phyloP scores from a whole-genome alignment of 2,113 vertebrate genomes.

The Lophius piscatorius region DNA sequence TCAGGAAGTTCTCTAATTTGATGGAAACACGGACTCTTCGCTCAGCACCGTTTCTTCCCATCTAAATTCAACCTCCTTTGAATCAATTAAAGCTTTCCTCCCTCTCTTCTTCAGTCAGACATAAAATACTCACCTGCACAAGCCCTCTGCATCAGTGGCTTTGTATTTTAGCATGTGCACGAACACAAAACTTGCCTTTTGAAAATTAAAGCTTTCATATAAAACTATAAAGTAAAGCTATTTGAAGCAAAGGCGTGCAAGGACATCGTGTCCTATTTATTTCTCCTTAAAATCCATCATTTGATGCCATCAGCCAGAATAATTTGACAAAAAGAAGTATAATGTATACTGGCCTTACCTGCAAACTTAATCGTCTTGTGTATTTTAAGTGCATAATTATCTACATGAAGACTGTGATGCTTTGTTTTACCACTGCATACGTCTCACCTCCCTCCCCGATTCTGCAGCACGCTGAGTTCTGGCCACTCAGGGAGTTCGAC shows the following conservation, averaged over 20 bases:
- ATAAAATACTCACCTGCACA: conserved; percentile 60
- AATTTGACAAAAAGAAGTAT: too few species aligned
- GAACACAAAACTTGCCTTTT: conserved; percentile 25
- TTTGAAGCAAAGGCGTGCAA: conserved; percentile 45
- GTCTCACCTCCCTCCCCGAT: not conserved
- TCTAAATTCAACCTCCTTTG: conserved; percentile 65
- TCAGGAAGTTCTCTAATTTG: conserved; percentile 66
- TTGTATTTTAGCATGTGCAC: conserved; percentile 51
- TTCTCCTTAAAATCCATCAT: conserved; percentile 31
- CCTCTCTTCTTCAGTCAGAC: conserved; percentile 53
- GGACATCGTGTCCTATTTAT: conserved; percentile 48
- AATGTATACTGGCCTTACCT: too few species aligned
- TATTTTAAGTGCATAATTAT: conserved; percentile 9
- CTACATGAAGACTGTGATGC: not conserved
- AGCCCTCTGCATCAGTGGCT: conserved; percentile 50
- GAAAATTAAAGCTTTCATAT: conserved; percentile 48
- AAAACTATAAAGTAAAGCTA: conserved; percentile 10
- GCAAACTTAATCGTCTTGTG: too few species aligned
- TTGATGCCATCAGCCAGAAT: too few species aligned
- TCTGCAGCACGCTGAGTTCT: conserved; percentile 80
- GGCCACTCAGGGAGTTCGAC: conserved; percentile 83
- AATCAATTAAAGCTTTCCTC: conserved; percentile 53
- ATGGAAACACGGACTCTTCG: conserved; percentile 69
- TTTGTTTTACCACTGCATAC: not conserved
- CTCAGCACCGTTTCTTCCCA: conserved; percentile 50